Conservation (phyloP, 2,113 vertebrate species). For the Leptobrachium ailaonicum region DNA sequence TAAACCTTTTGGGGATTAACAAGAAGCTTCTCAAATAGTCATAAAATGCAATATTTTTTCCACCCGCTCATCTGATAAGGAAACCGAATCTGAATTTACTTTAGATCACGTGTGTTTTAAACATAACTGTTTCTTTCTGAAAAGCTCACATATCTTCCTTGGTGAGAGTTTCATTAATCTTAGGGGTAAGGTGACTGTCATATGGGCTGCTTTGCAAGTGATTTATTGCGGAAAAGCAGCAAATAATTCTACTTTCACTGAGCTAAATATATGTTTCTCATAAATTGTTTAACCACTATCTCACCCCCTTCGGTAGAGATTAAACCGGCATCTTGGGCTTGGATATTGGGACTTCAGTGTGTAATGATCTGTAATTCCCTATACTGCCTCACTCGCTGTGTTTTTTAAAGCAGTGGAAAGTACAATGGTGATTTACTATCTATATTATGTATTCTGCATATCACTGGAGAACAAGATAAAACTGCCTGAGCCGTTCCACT, state of each 20-base stretch:
- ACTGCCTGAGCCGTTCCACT: background rate
- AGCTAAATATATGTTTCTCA: background rate
- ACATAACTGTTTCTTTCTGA: background rate
- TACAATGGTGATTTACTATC: conserved; percentile 18
- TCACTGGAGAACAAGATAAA: conserved; percentile 28
- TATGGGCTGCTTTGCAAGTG: background rate
- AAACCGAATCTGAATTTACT: background rate
- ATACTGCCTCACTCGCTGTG: background rate
- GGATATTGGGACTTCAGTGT: background rate
- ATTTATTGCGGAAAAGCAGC: background rate
- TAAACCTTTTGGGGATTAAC: background rate
- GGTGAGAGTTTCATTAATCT: background rate
- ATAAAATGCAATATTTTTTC: background rate
- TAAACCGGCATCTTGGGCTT: background rate
- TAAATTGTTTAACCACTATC: background rate
- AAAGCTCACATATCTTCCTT: background rate
- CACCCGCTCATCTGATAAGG: background rate
- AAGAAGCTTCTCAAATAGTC: background rate
- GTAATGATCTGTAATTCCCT: background rate
- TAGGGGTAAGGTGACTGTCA: conserved; percentile 7
- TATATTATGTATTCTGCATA: conserved; percentile 23
- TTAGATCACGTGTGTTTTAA: background rate
- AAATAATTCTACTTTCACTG: background rate
- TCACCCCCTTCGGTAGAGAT: background rate
- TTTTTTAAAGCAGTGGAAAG: background rate